Conservation (phyloP, 2,888 invertebrate species). For the Lasioglossum zephyrum region DNA sequence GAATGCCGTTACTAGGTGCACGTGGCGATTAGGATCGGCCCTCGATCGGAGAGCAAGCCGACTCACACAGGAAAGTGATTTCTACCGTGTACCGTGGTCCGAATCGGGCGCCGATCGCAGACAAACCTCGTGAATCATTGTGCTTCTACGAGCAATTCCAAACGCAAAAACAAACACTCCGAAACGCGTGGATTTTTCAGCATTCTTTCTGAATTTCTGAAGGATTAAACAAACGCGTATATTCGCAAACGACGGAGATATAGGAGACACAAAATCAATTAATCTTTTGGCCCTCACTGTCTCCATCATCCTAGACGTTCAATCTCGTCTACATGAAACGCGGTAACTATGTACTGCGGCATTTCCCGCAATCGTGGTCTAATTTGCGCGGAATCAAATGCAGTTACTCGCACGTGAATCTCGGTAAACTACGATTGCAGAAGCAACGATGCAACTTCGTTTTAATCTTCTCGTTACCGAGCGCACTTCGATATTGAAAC, state of each 20-base stretch:
- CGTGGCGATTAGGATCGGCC: conserved; percentile 43
- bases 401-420: background rate
- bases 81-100: conserved; percentile 6
- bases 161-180: too few relatives aligned
- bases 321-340: background rate
- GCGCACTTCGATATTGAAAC: background rate
- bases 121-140: background rate
- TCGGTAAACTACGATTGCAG: background rate
- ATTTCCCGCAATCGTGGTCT: background rate
- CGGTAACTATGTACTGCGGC: background rate
- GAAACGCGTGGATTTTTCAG: too few relatives aligned
- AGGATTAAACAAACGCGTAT: too few relatives aligned
- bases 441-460: background rate
- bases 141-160: background rate
- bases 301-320: too few relatives aligned
- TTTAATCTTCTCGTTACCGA: background rate
- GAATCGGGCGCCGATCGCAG: background rate
- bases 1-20: conserved; percentile 42
- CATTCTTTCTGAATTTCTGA: too few relatives aligned
- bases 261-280: too few relatives aligned
- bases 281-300: too few relatives aligned
- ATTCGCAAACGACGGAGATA: too few relatives aligned
- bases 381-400: background rate
- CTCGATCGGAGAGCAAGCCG: background rate
- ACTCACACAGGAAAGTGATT: conserved; percentile 34